Conservation (phyloP, 2,888 invertebrate genomes). For the Portevinia maculata region DNA sequence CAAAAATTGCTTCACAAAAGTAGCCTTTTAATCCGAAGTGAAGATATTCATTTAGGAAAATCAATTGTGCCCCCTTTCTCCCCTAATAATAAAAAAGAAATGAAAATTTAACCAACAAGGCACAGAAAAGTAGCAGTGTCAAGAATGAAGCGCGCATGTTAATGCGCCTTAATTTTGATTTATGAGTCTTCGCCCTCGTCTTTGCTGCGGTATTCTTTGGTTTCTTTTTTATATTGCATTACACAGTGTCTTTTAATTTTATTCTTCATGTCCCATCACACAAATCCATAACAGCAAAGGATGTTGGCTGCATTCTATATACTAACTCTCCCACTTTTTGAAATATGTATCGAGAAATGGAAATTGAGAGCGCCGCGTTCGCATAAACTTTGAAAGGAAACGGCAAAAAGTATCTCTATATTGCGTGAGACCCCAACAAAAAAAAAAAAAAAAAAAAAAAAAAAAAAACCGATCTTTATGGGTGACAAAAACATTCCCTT, state of each 20-base stretch:
- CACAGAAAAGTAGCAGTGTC: slow-evolving; percentile 69
- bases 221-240: slow-evolving; percentile 32
- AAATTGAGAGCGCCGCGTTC: slow-evolving; percentile 69
- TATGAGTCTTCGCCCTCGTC: slow-evolving; percentile 73
- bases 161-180: slow-evolving; percentile 75
- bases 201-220: slow-evolving; percentile 61
- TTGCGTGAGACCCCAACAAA: slow-evolving; percentile 51
- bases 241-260: slow-evolving; percentile 58
- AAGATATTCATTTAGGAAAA: too few relatives aligned
- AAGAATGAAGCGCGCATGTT: slow-evolving; percentile 74
- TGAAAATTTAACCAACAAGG: slow-evolving; percentile 32
- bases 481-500: slow-evolving; percentile 74
- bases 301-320: slow-evolving; percentile 59
- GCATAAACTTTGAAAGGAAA: slow-evolving; percentile 67
- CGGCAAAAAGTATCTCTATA: slow-evolving; percentile 7
- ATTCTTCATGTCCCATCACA: slow-evolving; percentile 54
- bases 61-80: too few relatives aligned
- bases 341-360: slow-evolving; percentile 57
- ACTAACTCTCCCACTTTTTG: slow-evolving; percentile 63
- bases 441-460: slow-evolving; percentile 36
- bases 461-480: slow-evolving; percentile 64
- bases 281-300: slow-evolving; percentile 54
- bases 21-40: too few relatives aligned
- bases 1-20: too few relatives aligned
- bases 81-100: slow-evolving; percentile 7